Evolutionary conservation across 2,888 invertebrate genomes (phyloP).

Genomic region (Lasioglossum oenotherae): DNA sequence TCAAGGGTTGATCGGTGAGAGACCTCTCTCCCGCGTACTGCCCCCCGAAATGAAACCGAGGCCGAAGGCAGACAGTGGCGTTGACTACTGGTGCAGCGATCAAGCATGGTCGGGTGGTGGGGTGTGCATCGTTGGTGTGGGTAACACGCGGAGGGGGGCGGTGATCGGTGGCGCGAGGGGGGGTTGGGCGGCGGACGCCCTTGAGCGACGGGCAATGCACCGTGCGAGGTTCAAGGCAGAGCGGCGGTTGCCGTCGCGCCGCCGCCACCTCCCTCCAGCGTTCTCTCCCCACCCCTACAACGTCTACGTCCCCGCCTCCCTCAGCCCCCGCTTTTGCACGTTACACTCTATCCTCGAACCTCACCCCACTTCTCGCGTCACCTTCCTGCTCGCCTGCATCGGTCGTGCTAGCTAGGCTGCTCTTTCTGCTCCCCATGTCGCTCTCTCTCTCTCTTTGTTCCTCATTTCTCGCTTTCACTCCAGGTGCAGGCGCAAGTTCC

Average conservation of each 20-base stretch:
- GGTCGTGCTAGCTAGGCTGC: constrained; percentile 9
- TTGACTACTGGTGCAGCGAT: constrained; percentile 63
- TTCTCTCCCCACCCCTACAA: constrained; percentile 51
- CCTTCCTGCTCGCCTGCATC: constrained; percentile 46
- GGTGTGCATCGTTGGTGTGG: constrained; percentile 55
- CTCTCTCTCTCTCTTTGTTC: constrained; percentile 18
- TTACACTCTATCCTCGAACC: constrained; percentile 51
- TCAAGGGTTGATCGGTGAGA: not conserved
- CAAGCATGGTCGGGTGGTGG: constrained; percentile 65
- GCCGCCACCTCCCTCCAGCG: constrained; percentile 61
- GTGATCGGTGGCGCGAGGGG: constrained; percentile 23
- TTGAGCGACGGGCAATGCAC: constrained; percentile 85
- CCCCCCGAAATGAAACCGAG: constrained; percentile 58
- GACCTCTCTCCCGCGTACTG: constrained; percentile 35
- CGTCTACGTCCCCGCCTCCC: constrained; percentile 45
- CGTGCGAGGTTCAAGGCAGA: constrained; percentile 84
- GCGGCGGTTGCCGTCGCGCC: constrained; percentile 80
- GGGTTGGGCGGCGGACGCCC: constrained; percentile 81
- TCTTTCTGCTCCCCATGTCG: constrained; percentile 23
- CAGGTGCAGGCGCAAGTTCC: not conserved
- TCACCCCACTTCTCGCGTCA: constrained; percentile 46
- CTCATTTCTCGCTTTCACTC: not conserved
- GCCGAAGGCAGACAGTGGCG: constrained; percentile 47
- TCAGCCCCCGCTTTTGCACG: constrained; percentile 42
- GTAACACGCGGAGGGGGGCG: constrained; percentile 55